A percentile compares a stretch with the other conserved stretches of the same genome.
Conservation (phyloP, 2,888 invertebrate species). For the Morpho deidamia region DNA sequence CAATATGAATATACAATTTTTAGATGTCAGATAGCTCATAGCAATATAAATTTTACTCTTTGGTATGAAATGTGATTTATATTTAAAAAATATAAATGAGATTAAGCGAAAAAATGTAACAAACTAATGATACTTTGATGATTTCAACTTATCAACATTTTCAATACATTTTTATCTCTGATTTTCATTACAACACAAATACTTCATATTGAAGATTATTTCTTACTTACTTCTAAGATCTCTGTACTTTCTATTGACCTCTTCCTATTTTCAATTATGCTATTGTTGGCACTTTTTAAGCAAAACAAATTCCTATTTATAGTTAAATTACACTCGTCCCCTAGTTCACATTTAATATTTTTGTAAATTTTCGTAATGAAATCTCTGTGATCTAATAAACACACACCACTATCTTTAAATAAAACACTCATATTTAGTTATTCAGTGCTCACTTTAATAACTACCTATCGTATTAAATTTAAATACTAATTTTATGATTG, state of each 20-base stretch:
- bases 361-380: slow-evolving; percentile 42
- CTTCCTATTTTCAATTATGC: slow-evolving; percentile 27
- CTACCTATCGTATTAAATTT: no score
- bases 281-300: slow-evolving; percentile 32
- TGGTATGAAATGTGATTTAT: no score
- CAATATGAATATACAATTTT: background rate
- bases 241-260: slow-evolving; percentile 38
- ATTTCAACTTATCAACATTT: no score
- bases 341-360: slow-evolving; percentile 32
- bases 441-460: no score
- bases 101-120: no score
- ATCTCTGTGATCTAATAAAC: slow-evolving; percentile 46
- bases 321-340: slow-evolving; percentile 28
- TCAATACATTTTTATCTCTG: no score
- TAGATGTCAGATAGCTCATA: background rate
- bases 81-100: no score
- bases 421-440: slow-evolving; percentile 31
- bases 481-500: no score
- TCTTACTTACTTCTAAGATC: slow-evolving; percentile 44
- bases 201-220: background rate
- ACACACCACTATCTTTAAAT: slow-evolving; percentile 17
- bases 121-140: no score
- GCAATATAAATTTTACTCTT: no score
- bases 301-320: slow-evolving; percentile 45
- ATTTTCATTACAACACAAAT: no score